Evolutionary conservation across 37 sponge, comb jelly and placozoan genomes (phyloP), one percentile per base, ranked within the genome.

Genomic region (Eunapius fragilis): DNA sequence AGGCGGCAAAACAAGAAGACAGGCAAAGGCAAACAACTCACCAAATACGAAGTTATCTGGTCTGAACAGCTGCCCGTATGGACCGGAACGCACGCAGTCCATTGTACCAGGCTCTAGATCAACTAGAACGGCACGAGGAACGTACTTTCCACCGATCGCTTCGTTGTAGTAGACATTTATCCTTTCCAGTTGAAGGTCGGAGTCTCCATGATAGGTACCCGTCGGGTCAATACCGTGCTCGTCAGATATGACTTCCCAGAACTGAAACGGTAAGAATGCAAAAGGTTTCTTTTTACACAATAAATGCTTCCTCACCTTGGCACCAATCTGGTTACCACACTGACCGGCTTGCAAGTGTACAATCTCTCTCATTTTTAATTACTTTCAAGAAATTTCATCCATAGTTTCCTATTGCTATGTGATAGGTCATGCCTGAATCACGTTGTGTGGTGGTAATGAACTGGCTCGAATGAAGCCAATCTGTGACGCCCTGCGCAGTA

Each of bases 11-110:
- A 31, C 6, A 72, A 0, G 30, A 72, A 11, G 73, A 31, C 31
- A n/a, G 22, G 31, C 12, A 28, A 5, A 36, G 25, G 4, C 28
- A 27, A 7, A 4, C n/a, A 31, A 67, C 94, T 91, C 79, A 88
- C 99, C 99, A 84, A 99, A 99, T 19, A 99, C 97, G 86, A 99
- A 99, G 93, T 99, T 99, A 88, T 99, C 99, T 17, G 99, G 99
- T 83, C 99, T 84, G 89, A 99, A 99, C 49, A 99, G 92, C 81
- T 99, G 99, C 86, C 99, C 99, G 69, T 97, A 99, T 30, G 99
- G 99, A 78, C 99, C 99, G 37, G 99, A 99, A 25, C 99, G 90
- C 36, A 99, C 99, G 11, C 96, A 97, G 80, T 98, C 98, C 98
- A 98, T 98, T 45, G 98, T 98, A 19, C 98, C 98, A 32, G 98